Evolutionary conservation across 1,140 invertebrate genomes (phyloP).

Genomic region (Caenorhabditis brenneri): DNA sequence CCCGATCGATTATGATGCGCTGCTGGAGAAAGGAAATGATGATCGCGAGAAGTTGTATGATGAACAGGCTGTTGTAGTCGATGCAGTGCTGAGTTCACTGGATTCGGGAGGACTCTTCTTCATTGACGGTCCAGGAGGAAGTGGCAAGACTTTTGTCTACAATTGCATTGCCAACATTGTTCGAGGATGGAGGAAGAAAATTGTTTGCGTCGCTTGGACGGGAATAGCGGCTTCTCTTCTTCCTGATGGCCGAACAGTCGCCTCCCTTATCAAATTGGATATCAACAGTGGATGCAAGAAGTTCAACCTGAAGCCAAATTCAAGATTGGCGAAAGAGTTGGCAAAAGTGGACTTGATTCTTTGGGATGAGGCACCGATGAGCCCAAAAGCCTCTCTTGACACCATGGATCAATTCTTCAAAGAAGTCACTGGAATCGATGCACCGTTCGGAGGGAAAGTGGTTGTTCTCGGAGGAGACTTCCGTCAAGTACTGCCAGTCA

Average conservation of each 20-base stretch:
- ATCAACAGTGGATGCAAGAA: too few relatives aligned
- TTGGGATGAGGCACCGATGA: constrained; percentile 39
- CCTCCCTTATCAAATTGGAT: too few relatives aligned
- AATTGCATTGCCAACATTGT: not conserved
- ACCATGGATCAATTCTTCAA: not conserved
- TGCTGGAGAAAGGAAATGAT: too few relatives aligned
- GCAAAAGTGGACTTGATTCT: not conserved
- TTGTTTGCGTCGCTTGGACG: not conserved
- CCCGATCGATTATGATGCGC: too few relatives aligned
- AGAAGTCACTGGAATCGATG: not conserved
- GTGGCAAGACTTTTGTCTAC: constrained; percentile 39
- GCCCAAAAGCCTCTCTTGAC: not conserved
- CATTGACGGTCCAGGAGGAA: not conserved
- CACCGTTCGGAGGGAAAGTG: constrained; percentile 49
- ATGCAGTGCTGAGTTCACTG: too few relatives aligned
- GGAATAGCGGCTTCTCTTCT: constrained; percentile 41
- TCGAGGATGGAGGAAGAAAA: not conserved
- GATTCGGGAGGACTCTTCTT: not conserved
- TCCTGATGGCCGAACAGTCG: constrained; percentile 15
- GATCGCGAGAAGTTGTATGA: too few relatives aligned
- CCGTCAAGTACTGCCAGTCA: constrained; percentile 47
- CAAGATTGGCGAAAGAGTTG: not conserved
- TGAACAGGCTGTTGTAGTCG: too few relatives aligned
- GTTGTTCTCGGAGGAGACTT: constrained; percentile 48
- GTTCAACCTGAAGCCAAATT: not conserved